phyloP scores from a whole-genome alignment of 2,888 invertebrate species.

The Scrobipalpa costella region DNA sequence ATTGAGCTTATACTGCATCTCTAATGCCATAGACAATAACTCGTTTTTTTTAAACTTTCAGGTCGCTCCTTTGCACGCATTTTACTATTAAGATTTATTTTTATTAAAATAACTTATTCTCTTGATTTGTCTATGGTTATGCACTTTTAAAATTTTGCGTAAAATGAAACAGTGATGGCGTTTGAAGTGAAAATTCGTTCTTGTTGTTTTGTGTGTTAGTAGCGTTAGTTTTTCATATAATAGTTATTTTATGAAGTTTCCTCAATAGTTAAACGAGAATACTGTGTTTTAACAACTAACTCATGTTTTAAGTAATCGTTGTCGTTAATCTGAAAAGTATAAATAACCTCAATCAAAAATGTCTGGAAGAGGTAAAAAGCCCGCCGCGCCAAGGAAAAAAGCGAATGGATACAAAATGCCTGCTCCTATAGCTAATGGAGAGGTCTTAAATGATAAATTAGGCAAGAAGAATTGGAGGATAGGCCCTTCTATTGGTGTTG shows the following conservation, averaged over 20 bases:
- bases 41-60: neutral
- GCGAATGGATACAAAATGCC: slow-evolving; percentile 82
- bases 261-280: neutral
- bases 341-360: slow-evolving; percentile 39
- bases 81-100: neutral
- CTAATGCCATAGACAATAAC: slow-evolving; percentile 9
- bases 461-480: slow-evolving; percentile 91
- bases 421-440: slow-evolving; percentile 87
- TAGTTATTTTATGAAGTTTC: neutral
- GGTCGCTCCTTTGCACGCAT: neutral
- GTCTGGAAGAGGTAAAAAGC: slow-evolving; percentile 64
- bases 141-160: neutral
- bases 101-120: neutral
- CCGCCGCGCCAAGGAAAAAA: slow-evolving; percentile 66
- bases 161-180: neutral
- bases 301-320: neutral
- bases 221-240: neutral
- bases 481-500: slow-evolving; percentile 92
- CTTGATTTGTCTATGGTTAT: neutral
- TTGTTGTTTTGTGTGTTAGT: slow-evolving; percentile 15
- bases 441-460: slow-evolving; percentile 86
- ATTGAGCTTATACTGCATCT: neutral
- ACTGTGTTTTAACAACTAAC: neutral
- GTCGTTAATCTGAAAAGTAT: neutral
- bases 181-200: slow-evolving; percentile 6